Percentiles rank a stretch among this genome's conserved stretches.
These are phyloP conservation scores for Bubalus kerabau DNA, from an alignment of 2,113 vertebrate species.

Conservation along the genomic window DNA sequence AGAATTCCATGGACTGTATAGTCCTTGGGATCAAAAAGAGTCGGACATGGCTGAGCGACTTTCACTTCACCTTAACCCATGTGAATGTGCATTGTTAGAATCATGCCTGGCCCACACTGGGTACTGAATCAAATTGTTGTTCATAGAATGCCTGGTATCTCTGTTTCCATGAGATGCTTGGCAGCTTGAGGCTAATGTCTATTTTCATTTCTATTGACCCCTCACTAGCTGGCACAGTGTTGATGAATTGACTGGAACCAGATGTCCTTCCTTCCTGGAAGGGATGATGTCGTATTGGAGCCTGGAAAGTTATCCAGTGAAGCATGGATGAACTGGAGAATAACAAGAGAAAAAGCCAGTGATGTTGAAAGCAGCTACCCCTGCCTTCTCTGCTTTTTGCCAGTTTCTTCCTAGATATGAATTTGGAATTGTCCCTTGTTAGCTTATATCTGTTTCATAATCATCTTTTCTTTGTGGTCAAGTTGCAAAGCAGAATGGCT, in stretches of 20 bases:
- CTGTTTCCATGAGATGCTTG: neutral
- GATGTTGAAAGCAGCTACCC: neutral
- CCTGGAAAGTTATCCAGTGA: neutral
- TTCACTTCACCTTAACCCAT: neutral
- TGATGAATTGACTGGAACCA: neutral
- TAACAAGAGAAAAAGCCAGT: neutral
- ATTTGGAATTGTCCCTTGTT: neutral
- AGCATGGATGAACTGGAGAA: neutral
- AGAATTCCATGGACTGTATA: neutral
- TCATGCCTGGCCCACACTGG: neutral
- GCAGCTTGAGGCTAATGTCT: neutral
- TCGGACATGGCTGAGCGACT: neutral
- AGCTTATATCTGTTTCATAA: neutral
- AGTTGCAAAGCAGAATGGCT: constrained; percentile 45
- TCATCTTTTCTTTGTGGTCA: neutral
- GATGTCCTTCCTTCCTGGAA: neutral
- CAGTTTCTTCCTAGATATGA: neutral
- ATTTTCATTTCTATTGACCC: neutral
- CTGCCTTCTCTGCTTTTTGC: neutral
- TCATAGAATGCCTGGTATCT: neutral
- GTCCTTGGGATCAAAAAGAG: neutral
- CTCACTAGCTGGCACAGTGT: neutral
- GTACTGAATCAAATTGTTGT: neutral
- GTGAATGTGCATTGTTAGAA: neutral
- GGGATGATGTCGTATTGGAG: neutral